Evolutionary conservation across 2,113 vertebrate genomes (phyloP).

Genomic region (Corvus hawaiiensis): DNA sequence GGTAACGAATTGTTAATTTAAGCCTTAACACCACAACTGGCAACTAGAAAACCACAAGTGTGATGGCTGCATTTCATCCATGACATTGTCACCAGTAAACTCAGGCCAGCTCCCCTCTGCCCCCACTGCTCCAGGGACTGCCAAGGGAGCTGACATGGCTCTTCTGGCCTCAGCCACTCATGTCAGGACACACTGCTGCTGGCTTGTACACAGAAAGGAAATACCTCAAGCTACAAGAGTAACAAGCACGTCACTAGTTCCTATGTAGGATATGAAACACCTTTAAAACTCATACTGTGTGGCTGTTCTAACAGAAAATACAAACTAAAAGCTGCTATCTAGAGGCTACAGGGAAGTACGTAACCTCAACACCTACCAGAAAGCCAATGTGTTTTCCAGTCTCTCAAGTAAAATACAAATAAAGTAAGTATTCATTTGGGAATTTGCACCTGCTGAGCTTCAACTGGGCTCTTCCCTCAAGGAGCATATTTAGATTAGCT

Average conservation of each 20-base stretch:
- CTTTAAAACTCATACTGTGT: background rate
- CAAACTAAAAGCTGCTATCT: background rate
- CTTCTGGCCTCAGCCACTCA: background rate
- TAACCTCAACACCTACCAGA: background rate
- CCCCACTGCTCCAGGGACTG: background rate
- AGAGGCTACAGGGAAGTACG: background rate
- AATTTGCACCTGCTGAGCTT: slow-evolving; percentile 16
- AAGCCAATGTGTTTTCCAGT: background rate
- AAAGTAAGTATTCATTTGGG: background rate
- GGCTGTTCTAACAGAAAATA: background rate
- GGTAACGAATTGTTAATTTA: background rate
- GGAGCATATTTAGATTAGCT: background rate
- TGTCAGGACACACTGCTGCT: background rate
- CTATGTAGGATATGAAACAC: background rate
- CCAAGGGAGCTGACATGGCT: background rate
- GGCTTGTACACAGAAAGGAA: background rate
- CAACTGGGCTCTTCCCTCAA: background rate
- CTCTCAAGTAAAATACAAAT: background rate
- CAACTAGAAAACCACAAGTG: background rate
- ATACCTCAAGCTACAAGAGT: background rate
- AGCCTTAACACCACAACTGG: background rate
- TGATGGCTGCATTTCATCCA: background rate
- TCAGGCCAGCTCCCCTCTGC: background rate
- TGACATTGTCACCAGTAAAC: background rate
- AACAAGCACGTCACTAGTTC: background rate